Evolutionary conservation across 2,888 invertebrate genomes (phyloP).

Genomic region (Acrocyrtus sp.): DNA sequence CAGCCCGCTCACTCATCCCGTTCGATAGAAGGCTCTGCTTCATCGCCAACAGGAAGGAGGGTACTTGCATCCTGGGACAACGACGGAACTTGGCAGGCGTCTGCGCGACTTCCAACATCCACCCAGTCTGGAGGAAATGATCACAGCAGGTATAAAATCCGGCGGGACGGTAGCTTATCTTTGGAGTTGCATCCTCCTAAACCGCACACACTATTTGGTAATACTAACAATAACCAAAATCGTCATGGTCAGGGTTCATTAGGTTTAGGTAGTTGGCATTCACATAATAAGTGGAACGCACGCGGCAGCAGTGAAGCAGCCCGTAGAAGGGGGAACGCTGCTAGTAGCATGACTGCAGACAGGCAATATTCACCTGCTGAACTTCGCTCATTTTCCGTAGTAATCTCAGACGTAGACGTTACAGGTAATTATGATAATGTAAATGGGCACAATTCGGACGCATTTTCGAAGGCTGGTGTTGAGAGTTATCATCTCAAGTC

Average conservation of each 20-base stretch:
- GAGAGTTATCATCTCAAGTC: constrained; percentile 60
- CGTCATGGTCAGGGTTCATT: not conserved
- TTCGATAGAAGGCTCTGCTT: too few relatives aligned
- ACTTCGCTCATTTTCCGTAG: constrained; percentile 61
- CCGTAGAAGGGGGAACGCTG: not conserved
- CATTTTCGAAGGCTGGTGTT: constrained; percentile 60
- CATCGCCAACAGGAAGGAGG: constrained; percentile 16
- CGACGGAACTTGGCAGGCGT: constrained; percentile 59
- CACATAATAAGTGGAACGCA: too few relatives aligned
- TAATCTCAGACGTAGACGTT: constrained; percentile 63
- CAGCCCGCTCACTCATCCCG: constrained; percentile 13
- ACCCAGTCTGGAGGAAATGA: constrained; percentile 60
- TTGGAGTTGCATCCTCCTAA: constrained; percentile 48
- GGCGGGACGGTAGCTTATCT: constrained; percentile 63
- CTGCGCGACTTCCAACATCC: constrained; percentile 60
- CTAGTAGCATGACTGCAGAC: not conserved
- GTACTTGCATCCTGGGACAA: constrained; percentile 53
- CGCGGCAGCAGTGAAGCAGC: constrained; percentile 3
- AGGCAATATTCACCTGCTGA: constrained; percentile 53
- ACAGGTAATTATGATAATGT: constrained; percentile 54
- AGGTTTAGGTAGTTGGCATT: too few relatives aligned
- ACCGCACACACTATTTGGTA: not conserved
- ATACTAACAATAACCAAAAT: too few relatives aligned
- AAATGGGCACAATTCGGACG: constrained; percentile 44
- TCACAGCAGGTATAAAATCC: constrained; percentile 63